A percentile compares a stretch with the other conserved stretches of the same genome.
Conservation (phyloP, 2,888 invertebrate genomes). For the Leptinotarsa rubiginosa region DNA sequence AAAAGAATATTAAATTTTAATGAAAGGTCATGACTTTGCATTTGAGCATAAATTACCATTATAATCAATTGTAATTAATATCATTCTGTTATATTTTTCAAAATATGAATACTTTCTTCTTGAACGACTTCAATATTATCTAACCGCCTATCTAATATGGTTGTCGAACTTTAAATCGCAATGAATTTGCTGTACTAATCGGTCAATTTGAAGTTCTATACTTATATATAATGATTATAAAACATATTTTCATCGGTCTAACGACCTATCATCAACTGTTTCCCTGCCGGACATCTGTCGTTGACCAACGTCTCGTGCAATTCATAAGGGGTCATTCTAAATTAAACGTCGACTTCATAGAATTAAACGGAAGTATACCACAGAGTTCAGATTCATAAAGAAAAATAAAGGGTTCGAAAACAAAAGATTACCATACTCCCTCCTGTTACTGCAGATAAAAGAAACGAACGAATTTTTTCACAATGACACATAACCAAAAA, state of each 20-base stretch:
- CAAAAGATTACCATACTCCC: constrained; percentile 15
- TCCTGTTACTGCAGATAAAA: background rate
- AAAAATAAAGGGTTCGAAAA: constrained; percentile 22
- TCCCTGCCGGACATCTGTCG: constrained; percentile 18
- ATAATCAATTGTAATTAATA: too few relatives aligned
- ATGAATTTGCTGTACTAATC: too few relatives aligned
- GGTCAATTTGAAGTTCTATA: too few relatives aligned
- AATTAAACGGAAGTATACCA: constrained; percentile 21
- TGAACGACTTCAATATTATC: too few relatives aligned
- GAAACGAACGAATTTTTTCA: constrained; percentile 4
- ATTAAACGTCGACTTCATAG: constrained; percentile 10
- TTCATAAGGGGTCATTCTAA: constrained; percentile 16
- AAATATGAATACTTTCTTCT: too few relatives aligned
- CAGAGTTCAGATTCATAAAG: constrained; percentile 15
- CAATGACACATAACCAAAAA: constrained; percentile 1
- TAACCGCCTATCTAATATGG: too few relatives aligned
- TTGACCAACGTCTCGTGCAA: constrained; percentile 21
- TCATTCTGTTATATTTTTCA: too few relatives aligned
- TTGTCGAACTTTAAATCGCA: too few relatives aligned
- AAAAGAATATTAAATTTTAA: too few relatives aligned
- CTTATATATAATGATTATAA: background rate
- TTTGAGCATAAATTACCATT: too few relatives aligned
- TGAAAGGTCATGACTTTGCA: too few relatives aligned
- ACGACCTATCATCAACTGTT: background rate
- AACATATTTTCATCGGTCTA: background rate